Conservation (phyloP, 2,888 invertebrate species). For the Litoditis marina region DNA sequence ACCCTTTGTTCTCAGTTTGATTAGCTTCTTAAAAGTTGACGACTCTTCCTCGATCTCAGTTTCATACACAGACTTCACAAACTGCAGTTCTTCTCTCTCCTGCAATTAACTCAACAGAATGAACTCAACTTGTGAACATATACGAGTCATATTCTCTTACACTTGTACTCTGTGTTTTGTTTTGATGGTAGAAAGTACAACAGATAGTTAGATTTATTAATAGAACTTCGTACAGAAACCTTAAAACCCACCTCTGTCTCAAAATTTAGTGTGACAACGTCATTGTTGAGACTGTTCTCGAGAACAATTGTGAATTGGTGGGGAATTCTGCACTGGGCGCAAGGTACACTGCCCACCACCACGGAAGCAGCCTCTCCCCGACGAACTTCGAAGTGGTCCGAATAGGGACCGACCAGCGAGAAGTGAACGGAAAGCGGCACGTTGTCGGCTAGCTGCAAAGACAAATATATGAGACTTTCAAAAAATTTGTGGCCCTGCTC, state of each 20-base stretch:
- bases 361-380: slow-evolving; percentile 10
- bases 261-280: not conserved
- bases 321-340: slow-evolving; percentile 9
- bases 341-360: slow-evolving; percentile 4
- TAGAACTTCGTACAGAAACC: not conserved
- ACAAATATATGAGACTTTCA: no score
- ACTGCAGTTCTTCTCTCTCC: slow-evolving; percentile 6
- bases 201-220: not conserved
- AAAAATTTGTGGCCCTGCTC: no score
- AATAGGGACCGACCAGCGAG: slow-evolving; percentile 1
- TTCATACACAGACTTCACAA: slow-evolving; percentile 9
- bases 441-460: no score
- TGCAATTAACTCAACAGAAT: not conserved
- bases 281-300: not conserved
- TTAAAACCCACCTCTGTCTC: not conserved
- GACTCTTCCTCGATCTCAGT: slow-evolving; percentile 17
- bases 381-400: slow-evolving; percentile 7
- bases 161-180: no score
- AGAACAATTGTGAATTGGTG: slow-evolving; percentile 5
- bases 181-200: no score
- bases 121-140: no score
- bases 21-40: slow-evolving; percentile 1
- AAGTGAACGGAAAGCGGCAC: no score
- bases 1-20: slow-evolving; percentile 14
- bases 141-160: no score